Percentiles rank a stretch among this genome's conserved stretches.
Conservation (phyloP, 2,113 vertebrate species). For the Atractosteus spatula region DNA sequence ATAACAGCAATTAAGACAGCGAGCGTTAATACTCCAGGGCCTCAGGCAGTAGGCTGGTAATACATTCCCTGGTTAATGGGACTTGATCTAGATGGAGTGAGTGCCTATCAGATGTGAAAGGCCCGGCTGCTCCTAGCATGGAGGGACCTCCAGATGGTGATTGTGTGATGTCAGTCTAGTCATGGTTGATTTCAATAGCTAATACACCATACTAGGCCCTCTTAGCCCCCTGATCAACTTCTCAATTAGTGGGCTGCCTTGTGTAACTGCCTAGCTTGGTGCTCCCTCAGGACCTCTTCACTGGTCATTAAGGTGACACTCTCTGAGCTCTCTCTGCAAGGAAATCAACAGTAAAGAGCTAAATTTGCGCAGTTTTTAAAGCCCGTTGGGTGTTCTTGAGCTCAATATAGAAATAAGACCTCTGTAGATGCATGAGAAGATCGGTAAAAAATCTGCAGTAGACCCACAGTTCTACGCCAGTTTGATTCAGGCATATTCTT, state of each 20-base stretch:
- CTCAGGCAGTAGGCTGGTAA: conserved; percentile 50
- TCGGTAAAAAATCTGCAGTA: no score
- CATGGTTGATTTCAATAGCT: conserved; percentile 77
- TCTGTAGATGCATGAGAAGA: no score
- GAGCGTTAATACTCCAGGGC: conserved; percentile 6
- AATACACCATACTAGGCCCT: conserved; percentile 60
- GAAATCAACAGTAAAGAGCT: no score
- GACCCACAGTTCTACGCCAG: no score
- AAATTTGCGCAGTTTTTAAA: no score
- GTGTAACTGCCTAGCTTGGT: conserved; percentile 74
- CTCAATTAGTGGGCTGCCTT: conserved; percentile 85
- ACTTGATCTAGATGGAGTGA: conserved; percentile 73
- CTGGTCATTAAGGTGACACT: conserved; percentile 62
- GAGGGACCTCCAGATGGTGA: conserved; percentile 74
- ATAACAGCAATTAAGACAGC: conserved; percentile 48
- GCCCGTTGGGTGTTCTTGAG: no score
- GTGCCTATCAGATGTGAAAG: conserved; percentile 70
- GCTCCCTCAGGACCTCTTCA: conserved; percentile 51
- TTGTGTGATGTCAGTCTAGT: conserved; percentile 76
- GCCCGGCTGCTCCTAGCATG: conserved; percentile 65
- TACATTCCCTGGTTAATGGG: conserved; percentile 66
- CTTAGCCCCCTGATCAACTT: conserved; percentile 74
- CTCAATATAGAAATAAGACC: no score
- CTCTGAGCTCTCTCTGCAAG: no score
- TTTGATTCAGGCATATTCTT: no score